A percentile compares a stretch with the other conserved stretches of the same genome.
Conservation (phyloP, 2,888 invertebrate genomes). For the Tribolium freemani region DNA sequence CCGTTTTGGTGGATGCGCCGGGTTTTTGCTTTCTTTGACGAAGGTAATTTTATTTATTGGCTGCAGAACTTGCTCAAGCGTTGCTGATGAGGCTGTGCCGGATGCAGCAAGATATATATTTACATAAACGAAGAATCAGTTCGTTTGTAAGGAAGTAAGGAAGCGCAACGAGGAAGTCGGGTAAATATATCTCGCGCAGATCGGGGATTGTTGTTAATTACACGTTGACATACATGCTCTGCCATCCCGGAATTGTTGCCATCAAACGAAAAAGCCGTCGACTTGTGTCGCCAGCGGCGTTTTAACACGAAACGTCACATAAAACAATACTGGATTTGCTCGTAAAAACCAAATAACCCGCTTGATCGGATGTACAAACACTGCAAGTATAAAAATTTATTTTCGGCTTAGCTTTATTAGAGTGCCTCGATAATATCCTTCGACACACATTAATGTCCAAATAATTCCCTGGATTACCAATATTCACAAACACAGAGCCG, state of each 20-base stretch:
- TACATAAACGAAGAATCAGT: slow-evolving; percentile 38
- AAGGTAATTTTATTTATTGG: slow-evolving; percentile 40
- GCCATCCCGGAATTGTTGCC: slow-evolving; percentile 33
- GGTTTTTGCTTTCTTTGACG: slow-evolving; percentile 4
- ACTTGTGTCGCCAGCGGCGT: slow-evolving; percentile 47
- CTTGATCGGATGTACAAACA: slow-evolving; percentile 56
- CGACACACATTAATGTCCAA: slow-evolving; percentile 31
- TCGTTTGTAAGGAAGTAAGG: slow-evolving; percentile 32
- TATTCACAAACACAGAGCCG: slow-evolving; percentile 13
- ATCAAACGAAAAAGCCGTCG: slow-evolving; percentile 36
- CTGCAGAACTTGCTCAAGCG: slow-evolving; percentile 30
- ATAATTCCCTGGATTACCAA: slow-evolving; percentile 29
- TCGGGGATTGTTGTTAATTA: slow-evolving; percentile 40
- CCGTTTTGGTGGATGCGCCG: slow-evolving; percentile 28
- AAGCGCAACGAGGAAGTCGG: slow-evolving; percentile 5
- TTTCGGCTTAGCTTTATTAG: slow-evolving; percentile 50
- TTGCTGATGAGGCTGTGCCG: slow-evolving; percentile 30
- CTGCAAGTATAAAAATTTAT: slow-evolving; percentile 51
- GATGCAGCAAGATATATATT: slow-evolving; percentile 34
- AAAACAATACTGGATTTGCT: slow-evolving; percentile 57
- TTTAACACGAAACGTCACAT: slow-evolving; percentile 55
- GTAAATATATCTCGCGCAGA: slow-evolving; percentile 17
- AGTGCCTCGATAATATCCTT: slow-evolving; percentile 26
- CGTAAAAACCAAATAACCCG: slow-evolving; percentile 56
- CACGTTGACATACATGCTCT: slow-evolving; percentile 41